Evolutionary conservation across 2,113 vertebrate genomes (phyloP).

Genomic region (Equus quagga): DNA sequence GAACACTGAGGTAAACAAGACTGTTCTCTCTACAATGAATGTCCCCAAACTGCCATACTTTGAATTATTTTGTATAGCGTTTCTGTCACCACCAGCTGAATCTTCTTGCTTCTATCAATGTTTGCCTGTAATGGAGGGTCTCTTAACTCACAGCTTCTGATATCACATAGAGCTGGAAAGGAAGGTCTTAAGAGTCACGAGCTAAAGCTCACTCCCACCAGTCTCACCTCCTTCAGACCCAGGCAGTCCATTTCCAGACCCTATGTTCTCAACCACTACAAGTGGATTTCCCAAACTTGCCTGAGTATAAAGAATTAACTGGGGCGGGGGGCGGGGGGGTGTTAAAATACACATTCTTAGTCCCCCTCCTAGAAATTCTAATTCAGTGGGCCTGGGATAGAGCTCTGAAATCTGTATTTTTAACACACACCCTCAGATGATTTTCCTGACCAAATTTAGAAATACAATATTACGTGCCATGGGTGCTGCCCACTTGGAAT

Average conservation of each 20-base stretch:
- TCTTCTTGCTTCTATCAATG: not conserved
- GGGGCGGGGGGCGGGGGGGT: not conserved
- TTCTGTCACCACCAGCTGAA: not conserved
- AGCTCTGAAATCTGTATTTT: not conserved
- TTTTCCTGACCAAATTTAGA: slow-evolving; percentile 46
- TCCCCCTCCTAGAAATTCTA: not conserved
- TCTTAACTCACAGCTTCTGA: not conserved
- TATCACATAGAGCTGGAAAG: not conserved
- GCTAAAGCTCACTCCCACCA: not conserved
- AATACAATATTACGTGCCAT: not conserved
- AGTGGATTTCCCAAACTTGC: not conserved
- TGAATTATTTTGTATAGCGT: not conserved
- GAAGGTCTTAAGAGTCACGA: not conserved
- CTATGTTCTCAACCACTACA: not conserved
- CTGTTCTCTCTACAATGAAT: not conserved
- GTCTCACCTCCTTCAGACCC: not conserved
- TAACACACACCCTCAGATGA: not conserved
- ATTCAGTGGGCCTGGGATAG: not conserved
- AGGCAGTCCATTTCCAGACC: not conserved
- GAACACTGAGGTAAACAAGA: not conserved
- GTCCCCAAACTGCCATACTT: not conserved
- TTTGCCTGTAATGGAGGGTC: not conserved
- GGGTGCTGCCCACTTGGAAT: not conserved
- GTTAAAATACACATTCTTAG: slow-evolving; percentile 51
- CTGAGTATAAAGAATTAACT: slow-evolving; percentile 21